Conservation (phyloP, 2,113 vertebrate species). For the Polyodon spathula region DNA sequence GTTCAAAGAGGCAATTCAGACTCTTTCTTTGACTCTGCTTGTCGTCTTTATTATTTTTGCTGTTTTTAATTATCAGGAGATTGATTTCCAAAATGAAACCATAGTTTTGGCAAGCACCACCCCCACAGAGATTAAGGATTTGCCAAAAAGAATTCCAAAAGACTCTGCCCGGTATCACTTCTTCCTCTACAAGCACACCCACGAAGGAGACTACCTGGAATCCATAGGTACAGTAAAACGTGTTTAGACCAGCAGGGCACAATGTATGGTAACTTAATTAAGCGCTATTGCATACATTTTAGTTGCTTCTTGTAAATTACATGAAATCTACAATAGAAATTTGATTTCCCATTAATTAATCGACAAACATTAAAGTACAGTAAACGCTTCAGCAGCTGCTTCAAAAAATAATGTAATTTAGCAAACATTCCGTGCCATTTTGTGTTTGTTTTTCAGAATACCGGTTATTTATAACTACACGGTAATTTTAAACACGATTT, state of each 20-base stretch:
- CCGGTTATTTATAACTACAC: not conserved
- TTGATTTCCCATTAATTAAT: too few species aligned
- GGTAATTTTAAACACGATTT: not conserved
- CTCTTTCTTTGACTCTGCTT: not conserved
- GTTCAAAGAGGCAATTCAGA: too few species aligned
- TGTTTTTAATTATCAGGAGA: constrained; percentile 62
- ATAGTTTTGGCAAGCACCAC: constrained; percentile 78
- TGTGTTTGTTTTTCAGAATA: not conserved
- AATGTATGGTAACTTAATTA: too few species aligned
- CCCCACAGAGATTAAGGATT: constrained; percentile 80
- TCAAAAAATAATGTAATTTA: too few species aligned
- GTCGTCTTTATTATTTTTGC: not conserved
- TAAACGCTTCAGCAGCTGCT: too few species aligned
- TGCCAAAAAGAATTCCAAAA: constrained; percentile 85
- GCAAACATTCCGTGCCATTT: too few species aligned
- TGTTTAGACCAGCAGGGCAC: too few species aligned
- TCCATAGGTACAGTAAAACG: constrained; percentile 64
- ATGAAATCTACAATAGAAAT: too few species aligned
- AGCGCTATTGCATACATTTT: too few species aligned
- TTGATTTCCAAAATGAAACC: constrained; percentile 80
- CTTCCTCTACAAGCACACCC: constrained; percentile 90
- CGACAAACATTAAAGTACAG: too few species aligned
- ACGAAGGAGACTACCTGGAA: constrained; percentile 91
- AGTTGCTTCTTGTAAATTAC: too few species aligned
- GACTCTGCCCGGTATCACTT: constrained; percentile 90